phyloP scores from a whole-genome alignment of 2,113 vertebrate species.

The Arvicanthis niloticus region DNA sequence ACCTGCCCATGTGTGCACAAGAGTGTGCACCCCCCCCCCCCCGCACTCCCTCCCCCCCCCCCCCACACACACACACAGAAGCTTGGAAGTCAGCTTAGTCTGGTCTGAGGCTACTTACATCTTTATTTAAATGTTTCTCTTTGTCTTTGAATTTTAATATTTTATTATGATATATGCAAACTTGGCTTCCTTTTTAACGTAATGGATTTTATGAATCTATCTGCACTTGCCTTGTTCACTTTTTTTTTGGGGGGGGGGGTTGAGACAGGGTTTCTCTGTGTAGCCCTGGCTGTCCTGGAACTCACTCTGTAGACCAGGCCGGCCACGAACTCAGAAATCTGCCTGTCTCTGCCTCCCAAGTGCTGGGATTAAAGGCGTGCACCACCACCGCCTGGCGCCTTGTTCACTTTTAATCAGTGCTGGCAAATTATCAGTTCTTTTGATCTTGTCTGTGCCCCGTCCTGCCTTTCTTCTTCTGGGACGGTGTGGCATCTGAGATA shows the following conservation, averaged over 20 bases:
- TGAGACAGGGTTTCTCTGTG: no score
- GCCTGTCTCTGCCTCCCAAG: no score
- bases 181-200: not conserved
- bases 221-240: not conserved
- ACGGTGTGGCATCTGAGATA: not conserved
- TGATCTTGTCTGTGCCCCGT: not conserved
- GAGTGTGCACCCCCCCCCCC: no score
- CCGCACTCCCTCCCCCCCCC: not conserved
- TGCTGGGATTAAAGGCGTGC: no score
- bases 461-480: not conserved
- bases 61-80: not conserved
- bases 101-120: not conserved
- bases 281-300: no score
- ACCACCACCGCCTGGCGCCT: no score
- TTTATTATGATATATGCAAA: slow-evolving; percentile 9
- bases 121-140: not conserved
- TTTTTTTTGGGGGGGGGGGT: no score
- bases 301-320: no score
- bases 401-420: not conserved
- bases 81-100: not conserved
- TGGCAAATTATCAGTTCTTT: not conserved
- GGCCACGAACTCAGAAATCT: no score
- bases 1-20: not conserved
- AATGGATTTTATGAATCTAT: not conserved
- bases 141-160: not conserved